Base-by-base conservation (phyloP, 2,888 invertebrate species). In the Phasia obesa region DNA sequence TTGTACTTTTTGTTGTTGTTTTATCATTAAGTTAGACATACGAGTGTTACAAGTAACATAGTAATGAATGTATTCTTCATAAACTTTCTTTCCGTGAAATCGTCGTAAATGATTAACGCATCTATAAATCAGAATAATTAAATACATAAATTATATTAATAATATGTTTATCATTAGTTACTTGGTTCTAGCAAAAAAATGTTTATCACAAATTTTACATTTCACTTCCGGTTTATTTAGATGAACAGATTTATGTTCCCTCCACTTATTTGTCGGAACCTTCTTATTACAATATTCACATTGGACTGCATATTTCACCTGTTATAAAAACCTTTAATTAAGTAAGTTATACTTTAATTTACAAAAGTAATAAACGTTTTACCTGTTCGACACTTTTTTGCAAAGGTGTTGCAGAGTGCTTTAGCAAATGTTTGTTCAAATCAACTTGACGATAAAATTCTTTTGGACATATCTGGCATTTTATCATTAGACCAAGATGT, bases 201-300 rank as follows among this genome's bases (percentile, higher is more conserved):
- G 67, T 35, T 64, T 81, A 19, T 81, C 55, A 42, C 81, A 81
- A 60, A 73, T 51, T 44, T 47, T 77, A 35, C 81, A 81, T 35
- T 73, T 67, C 21, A 73, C 21, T 47, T 60, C 53, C 17, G 81
- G 81, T 35, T 81, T 55, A 49, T 77, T 42, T 1, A 60, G 6
- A 38, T 81, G 81, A 4, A 17, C 25, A 21, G 81, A 77, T 73
- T 62, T 25, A 38, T 81, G 81, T 19, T 4, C 73, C 31, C 57
- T 62, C 53, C 38, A 77, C 4, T 49, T 60, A 11, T 1, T 11
- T 9, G 65, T 57, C 2, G 5, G 7, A 44, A 81, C 23, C 11
- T 44, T 7, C 11, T 59, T 49, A 25, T 76, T 47, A 23, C 81
- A 81, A 53, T 76, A 21, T n/a, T 76, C 35, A 27, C 81, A 81